phyloP scores from a whole-genome alignment of 2,113 vertebrate species.

The Forbesichthys agassizii region DNA sequence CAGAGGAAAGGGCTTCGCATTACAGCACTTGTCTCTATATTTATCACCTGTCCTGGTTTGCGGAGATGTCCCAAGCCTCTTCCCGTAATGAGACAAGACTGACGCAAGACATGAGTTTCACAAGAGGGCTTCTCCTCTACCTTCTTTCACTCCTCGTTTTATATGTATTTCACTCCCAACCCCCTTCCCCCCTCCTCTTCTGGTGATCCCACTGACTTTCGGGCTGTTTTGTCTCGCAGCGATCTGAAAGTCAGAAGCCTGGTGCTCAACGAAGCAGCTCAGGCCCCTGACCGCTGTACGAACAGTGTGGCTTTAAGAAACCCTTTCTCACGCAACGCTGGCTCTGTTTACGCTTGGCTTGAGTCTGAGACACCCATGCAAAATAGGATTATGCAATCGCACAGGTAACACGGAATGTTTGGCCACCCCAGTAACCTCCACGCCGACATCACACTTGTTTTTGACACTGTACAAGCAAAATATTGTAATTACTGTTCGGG shows the following conservation, averaged over 20 bases:
- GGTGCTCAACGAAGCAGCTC: constrained; percentile 53
- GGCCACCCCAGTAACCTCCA: constrained; percentile 31
- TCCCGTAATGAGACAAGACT: not conserved
- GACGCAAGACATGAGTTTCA: not conserved
- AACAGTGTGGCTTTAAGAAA: constrained; percentile 36
- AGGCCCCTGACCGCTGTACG: constrained; percentile 39
- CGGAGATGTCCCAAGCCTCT: not conserved
- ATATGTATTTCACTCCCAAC: not conserved
- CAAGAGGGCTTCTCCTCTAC: not conserved
- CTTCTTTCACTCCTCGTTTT: constrained; percentile 1
- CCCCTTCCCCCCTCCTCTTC: not conserved
- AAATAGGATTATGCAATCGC: constrained; percentile 50
- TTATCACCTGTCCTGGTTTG: too few relatives aligned
- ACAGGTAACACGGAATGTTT: constrained; percentile 33
- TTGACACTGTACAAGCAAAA: constrained; percentile 12
- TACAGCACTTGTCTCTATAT: too few relatives aligned
- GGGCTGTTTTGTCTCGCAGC: constrained; percentile 41
- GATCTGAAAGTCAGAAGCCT: constrained; percentile 33
- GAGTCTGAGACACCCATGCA: constrained; percentile 43
- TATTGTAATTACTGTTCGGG: constrained; percentile 2
- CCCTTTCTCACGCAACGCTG: constrained; percentile 56
- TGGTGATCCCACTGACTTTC: constrained; percentile 35
- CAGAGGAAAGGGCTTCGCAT: too few relatives aligned
- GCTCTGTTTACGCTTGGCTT: constrained; percentile 55
- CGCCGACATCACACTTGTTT: constrained; percentile 4